Percentiles rank a stretch among this genome's conserved stretches.
Evolutionary conservation across 2,113 vertebrate species (phyloP).

Genomic region (Cyphomyrus plagiostoma): DNA sequence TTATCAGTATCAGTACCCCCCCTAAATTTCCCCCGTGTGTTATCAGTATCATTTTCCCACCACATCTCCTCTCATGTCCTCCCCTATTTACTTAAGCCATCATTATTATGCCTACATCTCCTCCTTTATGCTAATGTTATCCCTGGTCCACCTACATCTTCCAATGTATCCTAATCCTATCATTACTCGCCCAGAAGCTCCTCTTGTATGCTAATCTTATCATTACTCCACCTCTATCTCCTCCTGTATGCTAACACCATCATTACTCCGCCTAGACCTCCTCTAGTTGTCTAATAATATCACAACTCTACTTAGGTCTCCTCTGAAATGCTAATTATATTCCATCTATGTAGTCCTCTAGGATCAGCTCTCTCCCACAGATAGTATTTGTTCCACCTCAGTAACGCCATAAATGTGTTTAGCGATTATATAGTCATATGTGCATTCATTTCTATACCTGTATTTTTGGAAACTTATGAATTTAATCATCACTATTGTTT

Average conservation of each 20-base stretch:
- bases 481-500: constrained; percentile 4
- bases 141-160: not conserved
- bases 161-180: not conserved
- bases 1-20: not conserved
- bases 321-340: not conserved
- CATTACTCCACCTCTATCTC: not conserved
- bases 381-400: not conserved
- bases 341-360: constrained; percentile 6
- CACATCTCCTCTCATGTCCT: not conserved
- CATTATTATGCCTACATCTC: not conserved
- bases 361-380: not conserved
- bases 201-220: not conserved
- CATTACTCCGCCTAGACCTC: not conserved
- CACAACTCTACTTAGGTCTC: not conserved
- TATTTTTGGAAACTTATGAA: not conserved
- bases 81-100: not conserved
- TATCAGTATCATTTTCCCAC: not conserved
- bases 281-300: constrained; percentile 8
- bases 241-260: not conserved
- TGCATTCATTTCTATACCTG: not conserved
- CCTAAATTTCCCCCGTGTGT: not conserved
- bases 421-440: constrained; percentile 4
- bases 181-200: not conserved
- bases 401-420: constrained; percentile 2
- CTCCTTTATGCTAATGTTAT: not conserved